Evolutionary conservation across 2,888 invertebrate species (phyloP).

Genomic region (Colostygia pectinataria): DNA sequence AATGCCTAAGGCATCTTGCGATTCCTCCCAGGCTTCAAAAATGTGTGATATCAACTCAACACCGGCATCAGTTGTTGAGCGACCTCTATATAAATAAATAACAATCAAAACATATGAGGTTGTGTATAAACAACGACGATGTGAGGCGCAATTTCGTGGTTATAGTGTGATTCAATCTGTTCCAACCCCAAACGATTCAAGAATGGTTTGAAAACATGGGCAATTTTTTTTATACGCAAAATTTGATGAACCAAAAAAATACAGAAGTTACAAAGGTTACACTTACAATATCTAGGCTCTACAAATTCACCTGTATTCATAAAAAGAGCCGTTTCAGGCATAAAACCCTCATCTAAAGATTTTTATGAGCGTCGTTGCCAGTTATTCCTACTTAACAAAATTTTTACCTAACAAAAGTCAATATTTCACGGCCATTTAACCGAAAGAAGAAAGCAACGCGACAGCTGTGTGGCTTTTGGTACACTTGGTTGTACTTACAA

Average conservation of each 20-base stretch:
- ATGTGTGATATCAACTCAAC: too few species aligned
- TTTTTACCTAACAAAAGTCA: conserved; percentile 25
- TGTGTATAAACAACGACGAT: too few species aligned
- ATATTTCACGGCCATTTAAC: conserved; percentile 24
- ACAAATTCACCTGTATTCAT: conserved; percentile 18
- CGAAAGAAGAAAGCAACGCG: conserved; percentile 23
- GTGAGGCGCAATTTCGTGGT: too few species aligned
- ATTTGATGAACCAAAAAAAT: not conserved
- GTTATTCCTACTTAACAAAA: conserved; percentile 25
- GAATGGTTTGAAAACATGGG: too few species aligned
- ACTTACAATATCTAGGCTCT: conserved; percentile 5
- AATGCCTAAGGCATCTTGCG: too few species aligned
- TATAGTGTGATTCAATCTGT: too few species aligned
- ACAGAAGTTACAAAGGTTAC: too few species aligned
- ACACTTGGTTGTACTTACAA: conserved; percentile 22
- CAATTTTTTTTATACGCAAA: not conserved
- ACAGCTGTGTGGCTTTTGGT: conserved; percentile 27
- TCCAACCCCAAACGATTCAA: too few species aligned
- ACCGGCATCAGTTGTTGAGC: too few species aligned
- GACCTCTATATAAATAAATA: too few species aligned
- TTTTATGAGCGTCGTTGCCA: conserved; percentile 25
- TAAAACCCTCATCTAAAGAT: conserved; percentile 19
- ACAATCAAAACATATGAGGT: too few species aligned
- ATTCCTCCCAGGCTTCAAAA: too few species aligned
- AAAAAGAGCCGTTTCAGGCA: conserved; percentile 21